phyloP scores from a whole-genome alignment of 1,140 invertebrate genomes.

The Phymastichus coffea region DNA sequence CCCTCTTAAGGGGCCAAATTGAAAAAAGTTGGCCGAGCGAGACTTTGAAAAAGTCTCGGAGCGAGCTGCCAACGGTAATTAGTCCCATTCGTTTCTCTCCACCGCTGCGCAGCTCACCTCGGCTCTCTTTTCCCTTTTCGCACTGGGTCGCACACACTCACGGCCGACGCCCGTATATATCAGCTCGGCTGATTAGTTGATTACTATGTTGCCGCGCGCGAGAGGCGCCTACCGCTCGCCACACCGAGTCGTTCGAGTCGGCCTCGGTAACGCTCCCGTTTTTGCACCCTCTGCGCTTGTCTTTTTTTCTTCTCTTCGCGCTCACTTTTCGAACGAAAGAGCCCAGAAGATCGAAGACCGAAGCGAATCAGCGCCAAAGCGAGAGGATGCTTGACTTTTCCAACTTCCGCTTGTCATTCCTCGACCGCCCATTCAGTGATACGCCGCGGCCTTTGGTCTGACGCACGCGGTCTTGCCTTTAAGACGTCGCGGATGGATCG shows the following conservation, averaged over 20 bases:
- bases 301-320: too few species aligned
- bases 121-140: not conserved
- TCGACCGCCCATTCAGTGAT: too few species aligned
- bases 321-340: too few species aligned
- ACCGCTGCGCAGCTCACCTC: not conserved
- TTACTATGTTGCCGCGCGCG: conserved; percentile 3
- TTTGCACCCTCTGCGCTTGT: not conserved
- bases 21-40: conserved; percentile 22
- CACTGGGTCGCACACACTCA: too few species aligned
- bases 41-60: conserved; percentile 32
- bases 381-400: too few species aligned
- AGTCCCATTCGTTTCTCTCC: conserved; percentile 22
- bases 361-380: too few species aligned
- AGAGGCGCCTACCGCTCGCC: too few species aligned
- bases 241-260: not conserved
- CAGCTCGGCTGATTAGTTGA: conserved; percentile 22
- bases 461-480: too few species aligned
- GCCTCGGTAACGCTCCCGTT: conserved; percentile 18
- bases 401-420: too few species aligned
- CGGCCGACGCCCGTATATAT: conserved; percentile 5
- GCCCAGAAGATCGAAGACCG: too few species aligned
- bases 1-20: conserved; percentile 16
- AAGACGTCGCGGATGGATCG: too few species aligned
- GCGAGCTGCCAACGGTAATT: conserved; percentile 34
- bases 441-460: too few species aligned